Evolutionary conservation across 2,113 vertebrate genomes (phyloP).

Genomic region (Chelonoidis abingdonii): DNA sequence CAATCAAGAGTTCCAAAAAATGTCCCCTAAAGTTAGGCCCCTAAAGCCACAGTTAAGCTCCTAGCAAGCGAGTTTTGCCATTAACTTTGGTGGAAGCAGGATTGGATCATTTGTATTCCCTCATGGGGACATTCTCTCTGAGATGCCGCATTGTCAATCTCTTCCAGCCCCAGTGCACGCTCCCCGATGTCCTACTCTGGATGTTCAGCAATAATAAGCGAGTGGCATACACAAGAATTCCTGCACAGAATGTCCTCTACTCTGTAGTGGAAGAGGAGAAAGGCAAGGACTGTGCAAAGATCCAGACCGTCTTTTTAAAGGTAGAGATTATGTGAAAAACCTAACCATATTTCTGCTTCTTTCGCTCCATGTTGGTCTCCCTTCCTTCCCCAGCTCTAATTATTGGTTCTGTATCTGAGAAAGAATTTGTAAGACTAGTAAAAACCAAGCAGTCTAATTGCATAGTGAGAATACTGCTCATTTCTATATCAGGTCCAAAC

Average conservation of each 20-base stretch:
- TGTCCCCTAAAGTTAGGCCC: accelerated
- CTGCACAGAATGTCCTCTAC: conserved; percentile 88
- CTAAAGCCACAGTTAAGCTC: background rate
- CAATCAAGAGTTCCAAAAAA: background rate
- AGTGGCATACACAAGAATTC: conserved; percentile 87
- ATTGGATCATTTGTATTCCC: background rate
- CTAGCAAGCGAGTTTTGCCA: background rate
- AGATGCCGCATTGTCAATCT: background rate
- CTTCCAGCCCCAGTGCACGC: conserved; percentile 89
- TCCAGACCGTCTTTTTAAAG: conserved; percentile 91
- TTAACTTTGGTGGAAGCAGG: background rate
- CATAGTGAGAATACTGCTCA: background rate
- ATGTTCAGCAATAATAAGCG: conserved; percentile 85
- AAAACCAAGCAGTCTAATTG: background rate
- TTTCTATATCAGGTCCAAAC: background rate
- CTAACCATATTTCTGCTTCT: background rate
- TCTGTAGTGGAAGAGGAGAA: conserved; percentile 93
- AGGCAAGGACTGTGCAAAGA: conserved; percentile 89
- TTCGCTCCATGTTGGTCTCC: background rate
- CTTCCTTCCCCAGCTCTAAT: background rate
- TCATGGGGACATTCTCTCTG: background rate
- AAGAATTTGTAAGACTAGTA: background rate
- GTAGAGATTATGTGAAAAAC: conserved; percentile 63
- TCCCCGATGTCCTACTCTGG: conserved; percentile 94
- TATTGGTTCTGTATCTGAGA: background rate